These are phyloP conservation scores for Parapsyche elsis DNA, from an alignment of 1,140 invertebrate genomes.

Conservation along the genomic window DNA sequence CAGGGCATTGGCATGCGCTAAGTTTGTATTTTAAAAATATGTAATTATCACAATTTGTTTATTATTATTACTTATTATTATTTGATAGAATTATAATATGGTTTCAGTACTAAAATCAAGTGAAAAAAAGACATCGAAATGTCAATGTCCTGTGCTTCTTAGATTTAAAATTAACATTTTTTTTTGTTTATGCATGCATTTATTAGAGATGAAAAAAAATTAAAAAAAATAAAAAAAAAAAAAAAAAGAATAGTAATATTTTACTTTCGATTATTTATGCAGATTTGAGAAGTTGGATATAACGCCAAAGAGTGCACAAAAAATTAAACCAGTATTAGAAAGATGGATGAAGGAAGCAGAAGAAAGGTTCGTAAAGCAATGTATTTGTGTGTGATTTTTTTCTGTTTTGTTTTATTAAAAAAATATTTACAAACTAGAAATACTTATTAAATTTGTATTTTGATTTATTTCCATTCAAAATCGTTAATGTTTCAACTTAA, in stretches of 20 bases:
- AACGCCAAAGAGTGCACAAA: slow-evolving; percentile 98
- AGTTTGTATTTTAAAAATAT: slow-evolving; percentile 47
- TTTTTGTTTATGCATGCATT: slow-evolving; percentile 38
- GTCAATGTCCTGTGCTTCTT: slow-evolving; percentile 77
- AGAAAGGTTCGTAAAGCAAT: slow-evolving; percentile 82
- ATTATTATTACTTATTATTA: slow-evolving; percentile 20
- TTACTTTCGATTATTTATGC: slow-evolving; percentile 66
- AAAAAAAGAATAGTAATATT: slow-evolving; percentile 58
- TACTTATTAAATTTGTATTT: too few relatives aligned
- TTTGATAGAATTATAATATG: background rate
- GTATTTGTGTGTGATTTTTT: slow-evolving; percentile 20
- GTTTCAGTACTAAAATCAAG: slow-evolving; percentile 27
- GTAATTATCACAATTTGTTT: slow-evolving; percentile 37
- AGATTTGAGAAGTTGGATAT: slow-evolving; percentile 99
- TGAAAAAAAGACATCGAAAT: slow-evolving; percentile 62
- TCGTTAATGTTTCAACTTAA: background rate
- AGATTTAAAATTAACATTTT: slow-evolving; percentile 50
- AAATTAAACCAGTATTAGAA: slow-evolving; percentile 98
- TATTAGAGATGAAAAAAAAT: slow-evolving; percentile 42
- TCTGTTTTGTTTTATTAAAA: background rate
- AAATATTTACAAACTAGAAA: background rate
- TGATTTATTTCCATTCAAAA: too few relatives aligned
- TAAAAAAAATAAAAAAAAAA: slow-evolving; percentile 39
- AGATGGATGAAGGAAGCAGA: slow-evolving; percentile 98
- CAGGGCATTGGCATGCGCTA: slow-evolving; percentile 83